phyloP scores from a whole-genome alignment of 2,113 vertebrate genomes.

The Lepus europaeus region DNA sequence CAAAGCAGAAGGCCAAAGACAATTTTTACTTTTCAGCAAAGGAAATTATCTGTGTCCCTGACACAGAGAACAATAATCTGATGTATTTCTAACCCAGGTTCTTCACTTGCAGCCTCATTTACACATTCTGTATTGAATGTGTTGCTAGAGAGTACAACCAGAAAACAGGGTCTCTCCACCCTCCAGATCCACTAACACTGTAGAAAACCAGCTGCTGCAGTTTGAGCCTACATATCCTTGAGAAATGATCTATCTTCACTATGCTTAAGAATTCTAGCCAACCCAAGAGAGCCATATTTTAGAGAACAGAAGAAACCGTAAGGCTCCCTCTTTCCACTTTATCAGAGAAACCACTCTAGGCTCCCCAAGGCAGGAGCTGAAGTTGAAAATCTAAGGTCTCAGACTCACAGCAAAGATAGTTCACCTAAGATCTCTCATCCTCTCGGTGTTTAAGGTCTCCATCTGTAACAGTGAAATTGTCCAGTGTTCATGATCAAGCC shows the following conservation, averaged over 20 bases:
- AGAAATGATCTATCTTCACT: background rate
- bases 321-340: background rate
- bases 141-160: background rate
- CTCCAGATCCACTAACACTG: background rate
- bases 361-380: background rate
- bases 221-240: background rate
- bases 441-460: background rate
- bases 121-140: background rate
- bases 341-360: background rate
- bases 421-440: background rate
- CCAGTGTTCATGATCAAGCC: background rate
- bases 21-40: conserved; percentile 23
- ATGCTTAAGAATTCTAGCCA: background rate
- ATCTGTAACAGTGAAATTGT: background rate
- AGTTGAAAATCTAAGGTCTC: background rate
- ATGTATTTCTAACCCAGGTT: background rate
- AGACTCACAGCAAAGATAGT: background rate
- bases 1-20: background rate
- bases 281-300: background rate
- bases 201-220: background rate
- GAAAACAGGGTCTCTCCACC: background rate
- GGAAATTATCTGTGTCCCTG: background rate
- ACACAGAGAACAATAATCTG: background rate
- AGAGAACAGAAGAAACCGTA: background rate
- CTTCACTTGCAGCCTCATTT: background rate